A percentile compares a stretch with the other conserved stretches of the same genome.
Conservation (phyloP, 2,113 vertebrate genomes). For the Hiodon alosoides region DNA sequence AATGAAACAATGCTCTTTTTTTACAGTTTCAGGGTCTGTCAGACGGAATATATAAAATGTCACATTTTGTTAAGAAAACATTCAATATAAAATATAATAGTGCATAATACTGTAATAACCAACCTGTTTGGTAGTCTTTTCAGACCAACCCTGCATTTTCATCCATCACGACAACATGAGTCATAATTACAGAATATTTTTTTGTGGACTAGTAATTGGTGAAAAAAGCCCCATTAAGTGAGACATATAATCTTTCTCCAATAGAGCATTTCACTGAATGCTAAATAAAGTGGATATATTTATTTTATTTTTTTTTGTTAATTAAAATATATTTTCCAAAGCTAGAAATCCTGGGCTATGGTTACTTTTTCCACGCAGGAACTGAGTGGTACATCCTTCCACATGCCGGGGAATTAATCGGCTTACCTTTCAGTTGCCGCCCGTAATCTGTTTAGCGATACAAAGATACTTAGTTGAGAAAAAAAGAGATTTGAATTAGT, state of each 20-base stretch:
- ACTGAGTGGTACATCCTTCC: background rate
- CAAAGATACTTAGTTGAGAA: no score
- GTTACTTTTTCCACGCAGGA: background rate
- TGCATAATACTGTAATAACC: no score
- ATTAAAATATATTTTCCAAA: background rate
- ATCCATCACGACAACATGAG: background rate
- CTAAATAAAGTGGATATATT: background rate
- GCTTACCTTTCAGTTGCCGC: background rate
- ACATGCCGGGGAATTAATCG: slow-evolving; percentile 12
- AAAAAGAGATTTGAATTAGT: no score
- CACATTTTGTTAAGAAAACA: no score
- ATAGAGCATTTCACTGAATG: background rate
- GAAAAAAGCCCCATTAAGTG: background rate
- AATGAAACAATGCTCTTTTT: no score
- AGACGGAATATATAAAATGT: no score
- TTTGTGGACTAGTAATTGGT: background rate
- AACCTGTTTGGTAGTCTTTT: background rate
- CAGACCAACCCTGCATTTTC: background rate
- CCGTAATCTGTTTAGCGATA: no score
- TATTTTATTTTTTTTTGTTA: background rate
- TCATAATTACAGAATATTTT: background rate
- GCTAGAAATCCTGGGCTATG: background rate
- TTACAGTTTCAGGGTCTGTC: no score
- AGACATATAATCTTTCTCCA: background rate
- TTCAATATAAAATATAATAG: no score